Evolutionary conservation across 2,113 vertebrate species (phyloP).

Genomic region (Meleagris gallopavo): DNA sequence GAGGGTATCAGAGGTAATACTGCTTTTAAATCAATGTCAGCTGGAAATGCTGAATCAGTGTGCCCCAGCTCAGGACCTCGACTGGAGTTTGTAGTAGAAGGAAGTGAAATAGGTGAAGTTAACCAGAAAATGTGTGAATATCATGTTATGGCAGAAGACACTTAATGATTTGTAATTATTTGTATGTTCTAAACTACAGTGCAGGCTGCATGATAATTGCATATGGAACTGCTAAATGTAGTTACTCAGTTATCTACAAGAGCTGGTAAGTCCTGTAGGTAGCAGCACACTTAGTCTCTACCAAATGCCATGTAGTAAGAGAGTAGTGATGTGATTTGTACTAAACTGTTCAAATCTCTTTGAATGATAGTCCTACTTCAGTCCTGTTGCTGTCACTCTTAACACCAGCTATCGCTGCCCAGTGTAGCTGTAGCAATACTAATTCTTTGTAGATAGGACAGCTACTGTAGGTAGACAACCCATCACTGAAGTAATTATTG

Average conservation of each 20-base stretch:
- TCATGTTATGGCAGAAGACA: neutral
- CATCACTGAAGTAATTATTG: neutral
- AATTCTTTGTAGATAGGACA: neutral
- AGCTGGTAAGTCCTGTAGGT: neutral
- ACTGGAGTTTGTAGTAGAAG: neutral
- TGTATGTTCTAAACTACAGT: conserved; percentile 62
- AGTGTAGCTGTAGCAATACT: neutral
- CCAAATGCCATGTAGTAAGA: neutral
- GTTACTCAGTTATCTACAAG: conserved; percentile 43
- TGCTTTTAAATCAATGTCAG: neutral
- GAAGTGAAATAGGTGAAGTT: neutral
- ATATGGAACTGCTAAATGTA: conserved; percentile 46
- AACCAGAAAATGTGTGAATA: neutral
- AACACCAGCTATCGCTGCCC: neutral
- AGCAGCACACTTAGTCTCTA: neutral
- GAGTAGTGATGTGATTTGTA: neutral
- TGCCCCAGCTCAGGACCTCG: neutral
- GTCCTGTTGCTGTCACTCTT: neutral
- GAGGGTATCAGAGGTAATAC: neutral
- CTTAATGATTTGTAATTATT: conserved; percentile 22
- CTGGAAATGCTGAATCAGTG: neutral
- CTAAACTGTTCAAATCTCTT: neutral
- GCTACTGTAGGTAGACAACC: neutral
- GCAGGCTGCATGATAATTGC: conserved; percentile 55
- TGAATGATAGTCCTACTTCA: neutral